Conservation (phyloP, 2,888 invertebrate genomes). For the Achlya flavicornis region DNA sequence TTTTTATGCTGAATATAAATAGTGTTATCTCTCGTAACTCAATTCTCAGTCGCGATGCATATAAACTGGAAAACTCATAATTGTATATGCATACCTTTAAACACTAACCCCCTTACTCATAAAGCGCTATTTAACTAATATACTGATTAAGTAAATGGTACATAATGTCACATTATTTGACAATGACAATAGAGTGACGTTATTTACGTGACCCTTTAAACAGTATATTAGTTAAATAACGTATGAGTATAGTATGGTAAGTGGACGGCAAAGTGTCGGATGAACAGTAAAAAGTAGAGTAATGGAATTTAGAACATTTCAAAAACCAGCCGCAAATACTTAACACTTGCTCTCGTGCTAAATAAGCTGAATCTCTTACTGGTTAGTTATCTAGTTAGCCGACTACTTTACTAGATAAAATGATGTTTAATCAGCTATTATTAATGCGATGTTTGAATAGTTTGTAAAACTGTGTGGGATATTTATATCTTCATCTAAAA, state of each 20-base stretch:
- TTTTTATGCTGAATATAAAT: background rate
- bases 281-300: background rate
- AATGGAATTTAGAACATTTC: background rate
- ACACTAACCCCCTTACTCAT: no score
- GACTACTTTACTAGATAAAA: background rate
- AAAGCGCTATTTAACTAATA: no score
- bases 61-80: background rate
- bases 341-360: background rate
- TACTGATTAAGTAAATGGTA: no score
- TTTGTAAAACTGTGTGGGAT: no score
- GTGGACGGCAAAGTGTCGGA: conserved; percentile 3
- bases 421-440: no score
- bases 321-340: background rate
- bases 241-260: no score
- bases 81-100: background rate
- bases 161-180: no score
- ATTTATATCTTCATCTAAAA: no score
- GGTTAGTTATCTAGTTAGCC: background rate
- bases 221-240: no score
- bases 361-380: background rate
- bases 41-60: background rate
- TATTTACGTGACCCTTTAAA: no score
- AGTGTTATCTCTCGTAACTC: background rate
- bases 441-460: no score
- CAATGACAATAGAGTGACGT: no score